Percentiles rank a stretch among this genome's conserved stretches.
Evolutionary conservation across 2,113 vertebrate species (phyloP).

Genomic region (Ibidorhyncha struthersii): DNA sequence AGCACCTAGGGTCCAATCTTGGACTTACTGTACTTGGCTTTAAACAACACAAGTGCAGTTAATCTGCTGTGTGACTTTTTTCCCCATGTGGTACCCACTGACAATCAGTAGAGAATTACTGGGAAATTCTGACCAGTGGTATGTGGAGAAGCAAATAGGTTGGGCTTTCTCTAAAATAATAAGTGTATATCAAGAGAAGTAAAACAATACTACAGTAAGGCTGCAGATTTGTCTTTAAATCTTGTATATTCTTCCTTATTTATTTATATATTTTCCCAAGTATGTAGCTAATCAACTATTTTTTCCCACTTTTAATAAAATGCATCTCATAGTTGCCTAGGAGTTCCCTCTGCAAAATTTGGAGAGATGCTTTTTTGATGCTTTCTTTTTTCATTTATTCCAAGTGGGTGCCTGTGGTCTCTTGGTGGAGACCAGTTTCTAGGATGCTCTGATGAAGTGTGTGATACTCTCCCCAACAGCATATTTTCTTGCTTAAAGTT

Average conservation of each 20-base stretch:
- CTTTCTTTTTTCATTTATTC: background rate
- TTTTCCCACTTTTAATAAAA: background rate
- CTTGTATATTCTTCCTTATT: background rate
- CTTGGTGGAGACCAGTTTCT: background rate
- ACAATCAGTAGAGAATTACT: background rate
- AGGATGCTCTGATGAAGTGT: background rate
- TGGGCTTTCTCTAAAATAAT: background rate
- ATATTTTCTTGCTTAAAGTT: background rate
- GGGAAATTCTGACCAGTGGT: background rate
- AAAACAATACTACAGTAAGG: background rate
- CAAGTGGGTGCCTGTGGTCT: background rate
- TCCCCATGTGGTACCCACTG: background rate
- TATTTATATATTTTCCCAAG: background rate
- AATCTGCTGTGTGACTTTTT: background rate
- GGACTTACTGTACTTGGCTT: background rate
- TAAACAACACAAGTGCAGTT: background rate
- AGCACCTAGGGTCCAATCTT: background rate
- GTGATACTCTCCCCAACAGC: rapidly evolving
- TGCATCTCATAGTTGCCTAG: background rate
- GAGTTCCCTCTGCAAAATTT: background rate
- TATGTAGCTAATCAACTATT: background rate
- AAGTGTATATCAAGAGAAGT: background rate
- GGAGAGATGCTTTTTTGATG: background rate
- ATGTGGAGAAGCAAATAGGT: background rate
- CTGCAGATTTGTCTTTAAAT: background rate